These are phyloP conservation scores for Caenorhabditis drosophilae DNA, from an alignment of 2,888 invertebrate genomes.

Conservation along the genomic window DNA sequence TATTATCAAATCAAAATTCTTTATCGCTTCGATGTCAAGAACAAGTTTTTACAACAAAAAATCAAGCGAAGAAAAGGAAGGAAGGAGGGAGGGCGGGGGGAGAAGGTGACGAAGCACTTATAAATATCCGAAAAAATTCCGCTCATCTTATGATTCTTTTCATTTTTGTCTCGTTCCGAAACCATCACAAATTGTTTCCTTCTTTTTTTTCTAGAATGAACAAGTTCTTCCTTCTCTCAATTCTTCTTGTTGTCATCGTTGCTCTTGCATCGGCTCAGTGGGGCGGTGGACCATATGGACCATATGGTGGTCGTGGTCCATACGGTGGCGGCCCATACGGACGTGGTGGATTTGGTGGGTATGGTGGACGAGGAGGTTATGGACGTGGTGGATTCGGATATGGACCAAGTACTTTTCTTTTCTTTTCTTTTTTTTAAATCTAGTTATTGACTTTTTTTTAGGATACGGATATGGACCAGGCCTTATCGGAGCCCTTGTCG, in stretches of 20 bases:
- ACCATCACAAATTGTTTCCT: too few relatives aligned
- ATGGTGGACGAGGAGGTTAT: conserved; percentile 22
- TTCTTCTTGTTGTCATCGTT: conserved; percentile 22
- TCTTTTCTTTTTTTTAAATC: not conserved
- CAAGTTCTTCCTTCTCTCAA: conserved; percentile 22
- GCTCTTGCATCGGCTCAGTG: conserved; percentile 34
- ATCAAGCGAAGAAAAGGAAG: too few relatives aligned
- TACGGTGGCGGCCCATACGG: conserved; percentile 1
- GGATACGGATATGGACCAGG: conserved; percentile 29
- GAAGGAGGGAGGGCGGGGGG: too few relatives aligned
- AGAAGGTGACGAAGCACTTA: too few relatives aligned
- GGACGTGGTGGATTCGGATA: conserved; percentile 30
- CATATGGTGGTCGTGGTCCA: conserved; percentile 3
- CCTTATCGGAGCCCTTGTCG: too few relatives aligned
- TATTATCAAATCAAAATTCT: too few relatives aligned
- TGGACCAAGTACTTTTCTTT: conserved; percentile 2
- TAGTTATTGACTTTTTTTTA: conserved; percentile 10
- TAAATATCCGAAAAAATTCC: too few relatives aligned
- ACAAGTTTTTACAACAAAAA: too few relatives aligned
- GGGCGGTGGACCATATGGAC: conserved; percentile 27
- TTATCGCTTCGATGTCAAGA: too few relatives aligned
- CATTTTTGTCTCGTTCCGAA: too few relatives aligned
- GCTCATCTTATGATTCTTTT: too few relatives aligned
- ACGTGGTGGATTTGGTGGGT: conserved; percentile 16
- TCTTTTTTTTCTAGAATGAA: conserved; percentile 8